Evolutionary conservation across 2,888 invertebrate species (phyloP).

Genomic region (Caprella mutica): DNA sequence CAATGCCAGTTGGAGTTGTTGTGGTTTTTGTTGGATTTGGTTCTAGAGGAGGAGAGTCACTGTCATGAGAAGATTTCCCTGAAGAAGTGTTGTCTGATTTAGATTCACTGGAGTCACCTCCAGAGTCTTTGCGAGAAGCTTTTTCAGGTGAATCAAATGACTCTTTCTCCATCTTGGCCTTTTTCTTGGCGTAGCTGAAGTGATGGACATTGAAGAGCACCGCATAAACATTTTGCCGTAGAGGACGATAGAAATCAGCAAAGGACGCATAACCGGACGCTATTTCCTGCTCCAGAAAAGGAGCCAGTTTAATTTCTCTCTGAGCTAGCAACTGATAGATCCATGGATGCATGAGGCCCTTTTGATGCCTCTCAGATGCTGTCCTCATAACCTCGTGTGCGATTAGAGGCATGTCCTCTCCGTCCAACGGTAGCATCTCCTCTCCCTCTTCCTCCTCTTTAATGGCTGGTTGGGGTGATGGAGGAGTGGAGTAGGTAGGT

Average conservation of each 20-base stretch:
- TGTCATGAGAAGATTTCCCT: no score
- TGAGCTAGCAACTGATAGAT: constrained; percentile 58
- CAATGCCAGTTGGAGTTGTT: not conserved
- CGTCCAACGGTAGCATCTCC: no score
- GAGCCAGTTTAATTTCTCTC: constrained; percentile 53
- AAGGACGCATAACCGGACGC: constrained; percentile 68
- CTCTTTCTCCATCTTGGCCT: no score
- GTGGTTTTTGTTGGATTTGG: not conserved
- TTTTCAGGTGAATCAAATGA: no score
- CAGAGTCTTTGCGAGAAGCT: no score
- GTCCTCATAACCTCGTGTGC: constrained; percentile 69
- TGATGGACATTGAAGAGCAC: constrained; percentile 79
- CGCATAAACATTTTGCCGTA: constrained; percentile 77
- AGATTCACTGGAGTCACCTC: no score
- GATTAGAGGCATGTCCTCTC: constrained; percentile 41
- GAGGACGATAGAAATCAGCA: constrained; percentile 67
- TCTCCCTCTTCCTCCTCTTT: no score
- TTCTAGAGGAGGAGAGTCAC: no score
- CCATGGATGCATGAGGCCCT: constrained; percentile 76
- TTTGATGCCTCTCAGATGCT: constrained; percentile 73
- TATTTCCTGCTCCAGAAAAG: constrained; percentile 73
- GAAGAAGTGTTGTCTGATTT: no score
- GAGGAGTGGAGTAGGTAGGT: no score
- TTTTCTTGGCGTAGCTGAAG: constrained; percentile 59
- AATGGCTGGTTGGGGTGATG: not conserved